Evolutionary conservation across 1,140 invertebrate species (phyloP).

Genomic region (Brachionus rubens): DNA sequence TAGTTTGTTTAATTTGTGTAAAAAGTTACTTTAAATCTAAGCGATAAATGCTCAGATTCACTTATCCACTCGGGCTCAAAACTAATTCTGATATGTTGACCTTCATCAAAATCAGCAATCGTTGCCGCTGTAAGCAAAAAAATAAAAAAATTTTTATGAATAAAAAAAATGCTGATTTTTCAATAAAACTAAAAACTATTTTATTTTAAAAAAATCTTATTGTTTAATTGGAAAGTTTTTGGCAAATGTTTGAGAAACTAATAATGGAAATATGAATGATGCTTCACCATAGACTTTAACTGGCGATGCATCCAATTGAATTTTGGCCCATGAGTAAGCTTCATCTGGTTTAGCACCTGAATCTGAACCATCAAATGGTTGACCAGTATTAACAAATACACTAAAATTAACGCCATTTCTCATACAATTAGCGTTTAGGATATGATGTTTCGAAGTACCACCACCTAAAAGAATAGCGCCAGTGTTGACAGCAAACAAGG

Average conservation of each 20-base stretch:
- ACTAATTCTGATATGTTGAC: slow-evolving; percentile 3
- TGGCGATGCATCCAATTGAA: slow-evolving; percentile 76
- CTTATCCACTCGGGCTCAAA: slow-evolving; percentile 38
- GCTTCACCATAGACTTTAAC: slow-evolving; percentile 89
- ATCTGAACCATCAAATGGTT: slow-evolving; percentile 97
- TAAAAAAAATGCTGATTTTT: background rate
- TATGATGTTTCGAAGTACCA: slow-evolving; percentile 95
- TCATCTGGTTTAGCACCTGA: slow-evolving; percentile 95
- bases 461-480: slow-evolving; percentile 96
- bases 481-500: slow-evolving; percentile 82
- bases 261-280: slow-evolving; percentile 84
- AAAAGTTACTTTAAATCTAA: slow-evolving; percentile 30
- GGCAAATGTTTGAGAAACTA: slow-evolving; percentile 94
- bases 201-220: background rate
- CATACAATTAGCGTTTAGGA: slow-evolving; percentile 68
- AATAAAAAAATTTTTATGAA: background rate
- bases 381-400: slow-evolving; percentile 93
- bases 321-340: slow-evolving; percentile 97
- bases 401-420: slow-evolving; percentile 95
- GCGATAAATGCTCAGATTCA: slow-evolving; percentile 34
- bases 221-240: slow-evolving; percentile 23
- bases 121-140: slow-evolving; percentile 18
- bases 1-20: background rate
- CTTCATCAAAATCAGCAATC: slow-evolving; percentile 20
- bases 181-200: background rate